Evolutionary conservation across 2,797 vertebrate genomes (phyloP).

Genomic region (Rhinophrynus dorsalis): DNA sequence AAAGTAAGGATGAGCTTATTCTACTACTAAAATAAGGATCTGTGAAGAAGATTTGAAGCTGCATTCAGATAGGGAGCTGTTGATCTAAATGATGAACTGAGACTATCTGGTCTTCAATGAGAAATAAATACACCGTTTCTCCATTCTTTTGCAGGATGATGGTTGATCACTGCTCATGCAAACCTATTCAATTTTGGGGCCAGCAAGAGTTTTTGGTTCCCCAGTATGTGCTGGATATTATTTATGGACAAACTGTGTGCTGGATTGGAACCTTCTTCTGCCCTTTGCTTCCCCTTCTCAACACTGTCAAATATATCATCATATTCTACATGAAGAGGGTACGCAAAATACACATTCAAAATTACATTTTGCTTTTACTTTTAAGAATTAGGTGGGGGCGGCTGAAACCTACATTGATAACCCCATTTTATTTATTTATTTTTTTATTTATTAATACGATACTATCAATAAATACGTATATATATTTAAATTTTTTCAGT

Average conservation of each 20-base stretch:
- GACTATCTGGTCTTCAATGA: neutral
- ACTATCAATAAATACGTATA: too few relatives aligned
- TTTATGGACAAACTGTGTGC: constrained; percentile 85
- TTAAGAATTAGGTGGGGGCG: too few relatives aligned
- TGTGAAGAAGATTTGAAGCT: too few relatives aligned
- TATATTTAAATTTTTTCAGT: too few relatives aligned
- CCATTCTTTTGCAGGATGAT: constrained; percentile 69
- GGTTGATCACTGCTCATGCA: constrained; percentile 73
- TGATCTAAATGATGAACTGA: too few relatives aligned
- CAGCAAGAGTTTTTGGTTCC: constrained; percentile 84
- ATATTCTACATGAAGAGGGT: constrained; percentile 88
- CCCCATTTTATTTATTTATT: too few relatives aligned
- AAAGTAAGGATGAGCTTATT: too few relatives aligned
- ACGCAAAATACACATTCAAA: neutral
- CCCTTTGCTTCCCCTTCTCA: constrained; percentile 83
- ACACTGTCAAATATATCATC: constrained; percentile 79
- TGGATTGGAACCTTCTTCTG: constrained; percentile 88
- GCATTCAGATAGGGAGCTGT: too few relatives aligned
- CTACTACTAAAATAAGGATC: too few relatives aligned
- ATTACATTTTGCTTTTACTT: too few relatives aligned
- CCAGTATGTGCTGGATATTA: constrained; percentile 77
- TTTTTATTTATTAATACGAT: too few relatives aligned
- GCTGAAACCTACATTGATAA: too few relatives aligned
- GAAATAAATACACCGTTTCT: neutral
- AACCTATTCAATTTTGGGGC: constrained; percentile 66